These are phyloP conservation scores for Trogon melanurus DNA, from an alignment of 2,113 vertebrate species.

Conservation along the genomic window DNA sequence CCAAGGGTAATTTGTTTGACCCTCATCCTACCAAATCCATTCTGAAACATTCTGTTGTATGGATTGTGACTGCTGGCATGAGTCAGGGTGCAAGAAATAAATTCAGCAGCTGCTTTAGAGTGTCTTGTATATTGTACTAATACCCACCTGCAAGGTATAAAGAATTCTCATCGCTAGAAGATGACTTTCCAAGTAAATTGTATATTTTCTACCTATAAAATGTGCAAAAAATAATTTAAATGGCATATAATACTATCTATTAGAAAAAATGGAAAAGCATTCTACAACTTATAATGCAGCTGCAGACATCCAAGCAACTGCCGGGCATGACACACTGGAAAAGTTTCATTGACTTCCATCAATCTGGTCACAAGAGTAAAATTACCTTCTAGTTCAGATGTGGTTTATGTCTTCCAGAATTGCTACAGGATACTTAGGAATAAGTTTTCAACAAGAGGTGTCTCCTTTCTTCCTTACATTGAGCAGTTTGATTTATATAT, in stretches of 20 bases:
- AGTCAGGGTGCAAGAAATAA: neutral
- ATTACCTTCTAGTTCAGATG: neutral
- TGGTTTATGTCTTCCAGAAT: neutral
- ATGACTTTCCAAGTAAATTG: neutral
- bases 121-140: neutral
- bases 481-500: neutral
- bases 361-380: neutral
- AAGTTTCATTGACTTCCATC: neutral
- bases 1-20: conserved; percentile 66
- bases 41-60: neutral
- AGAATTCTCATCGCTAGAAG: neutral
- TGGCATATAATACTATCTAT: neutral
- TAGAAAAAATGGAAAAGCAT: neutral
- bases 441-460: neutral
- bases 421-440: neutral
- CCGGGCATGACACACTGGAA: neutral
- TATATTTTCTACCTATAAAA: neutral
- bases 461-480: neutral
- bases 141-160: neutral
- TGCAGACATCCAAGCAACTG: neutral
- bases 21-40: neutral
- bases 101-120: neutral
- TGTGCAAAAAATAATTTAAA: neutral
- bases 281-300: neutral
- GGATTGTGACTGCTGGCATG: neutral